A percentile compares a stretch with the other conserved stretches of the same genome.
Evolutionary conservation across 53 echinoderm and acorn worm species (phyloP).

Genomic region (Actinopyga echinites): DNA sequence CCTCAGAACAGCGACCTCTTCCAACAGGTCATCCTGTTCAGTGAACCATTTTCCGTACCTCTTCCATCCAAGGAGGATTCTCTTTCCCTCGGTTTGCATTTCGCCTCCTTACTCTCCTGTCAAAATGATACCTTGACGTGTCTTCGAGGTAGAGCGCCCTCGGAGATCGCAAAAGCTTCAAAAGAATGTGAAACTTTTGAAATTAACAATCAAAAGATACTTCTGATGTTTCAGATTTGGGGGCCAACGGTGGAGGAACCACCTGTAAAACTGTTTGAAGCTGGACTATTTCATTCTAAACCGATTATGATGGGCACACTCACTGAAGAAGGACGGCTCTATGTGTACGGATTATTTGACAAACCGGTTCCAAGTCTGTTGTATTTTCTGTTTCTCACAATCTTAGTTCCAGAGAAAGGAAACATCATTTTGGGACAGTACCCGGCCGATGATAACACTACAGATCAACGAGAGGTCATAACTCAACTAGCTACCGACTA

Average conservation of each 20-base stretch:
- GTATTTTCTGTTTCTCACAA: background rate
- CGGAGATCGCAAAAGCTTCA: background rate
- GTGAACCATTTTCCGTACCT: slow-evolving; percentile 34
- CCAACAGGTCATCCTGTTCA: slow-evolving; percentile 14
- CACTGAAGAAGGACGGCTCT: slow-evolving; percentile 4
- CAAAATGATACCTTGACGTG: background rate
- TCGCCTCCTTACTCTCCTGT: background rate
- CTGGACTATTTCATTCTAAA: background rate
- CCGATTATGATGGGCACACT: slow-evolving; percentile 26
- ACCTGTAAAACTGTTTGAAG: background rate
- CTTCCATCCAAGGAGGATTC: background rate
- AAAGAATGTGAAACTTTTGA: background rate
- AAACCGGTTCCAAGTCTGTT: background rate
- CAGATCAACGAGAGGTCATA: slow-evolving; percentile 8
- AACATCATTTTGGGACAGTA: background rate
- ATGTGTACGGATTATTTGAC: background rate
- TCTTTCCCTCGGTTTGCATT: background rate
- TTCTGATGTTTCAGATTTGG: slow-evolving; percentile 18
- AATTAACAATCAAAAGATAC: background rate
- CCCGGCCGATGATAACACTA: background rate
- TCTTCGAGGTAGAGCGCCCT: slow-evolving; percentile 15
- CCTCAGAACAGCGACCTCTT: background rate
- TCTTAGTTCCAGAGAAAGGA: background rate
- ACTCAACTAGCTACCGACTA: slow-evolving; percentile 3
- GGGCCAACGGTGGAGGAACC: slow-evolving; percentile 33